Conservation (phyloP, 2,888 invertebrate genomes). For the Patella depressa region DNA sequence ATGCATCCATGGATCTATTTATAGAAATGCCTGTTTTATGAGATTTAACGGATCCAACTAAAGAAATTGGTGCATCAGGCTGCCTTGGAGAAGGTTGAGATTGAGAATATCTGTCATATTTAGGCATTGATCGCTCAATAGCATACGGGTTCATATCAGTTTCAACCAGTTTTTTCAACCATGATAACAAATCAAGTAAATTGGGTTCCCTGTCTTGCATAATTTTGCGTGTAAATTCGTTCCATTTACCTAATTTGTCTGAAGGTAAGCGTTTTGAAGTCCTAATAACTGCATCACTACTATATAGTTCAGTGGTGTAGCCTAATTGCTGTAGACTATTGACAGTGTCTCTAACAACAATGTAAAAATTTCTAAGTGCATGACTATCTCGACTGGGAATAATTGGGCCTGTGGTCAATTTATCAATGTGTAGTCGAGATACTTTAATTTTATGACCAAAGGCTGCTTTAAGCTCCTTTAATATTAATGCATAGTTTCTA, state of each 20-base stretch:
- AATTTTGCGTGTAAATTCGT: background rate
- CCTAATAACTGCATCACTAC: conserved; percentile 2
- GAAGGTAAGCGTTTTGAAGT: background rate
- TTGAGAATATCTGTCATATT: no score
- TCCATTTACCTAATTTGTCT: background rate
- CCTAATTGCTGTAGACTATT: background rate
- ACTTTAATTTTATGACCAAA: background rate
- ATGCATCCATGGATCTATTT: conserved; percentile 6
- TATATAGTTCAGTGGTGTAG: background rate
- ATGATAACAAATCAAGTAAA: background rate
- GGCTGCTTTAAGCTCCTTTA: background rate
- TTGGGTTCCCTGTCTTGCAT: background rate
- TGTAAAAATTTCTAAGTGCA: background rate
- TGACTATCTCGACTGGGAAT: background rate
- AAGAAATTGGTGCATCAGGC: no score
- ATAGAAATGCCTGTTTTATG: no score
- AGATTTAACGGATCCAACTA: no score
- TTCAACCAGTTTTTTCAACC: background rate
- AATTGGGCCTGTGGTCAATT: background rate
- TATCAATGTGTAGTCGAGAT: background rate
- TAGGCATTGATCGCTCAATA: background rate
- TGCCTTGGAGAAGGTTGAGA: no score
- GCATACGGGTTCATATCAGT: background rate
- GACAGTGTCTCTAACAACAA: background rate
- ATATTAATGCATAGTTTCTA: background rate